These are phyloP conservation scores for Bufo bufo DNA, from an alignment of 2,113 vertebrate species.

Conservation along the genomic window DNA sequence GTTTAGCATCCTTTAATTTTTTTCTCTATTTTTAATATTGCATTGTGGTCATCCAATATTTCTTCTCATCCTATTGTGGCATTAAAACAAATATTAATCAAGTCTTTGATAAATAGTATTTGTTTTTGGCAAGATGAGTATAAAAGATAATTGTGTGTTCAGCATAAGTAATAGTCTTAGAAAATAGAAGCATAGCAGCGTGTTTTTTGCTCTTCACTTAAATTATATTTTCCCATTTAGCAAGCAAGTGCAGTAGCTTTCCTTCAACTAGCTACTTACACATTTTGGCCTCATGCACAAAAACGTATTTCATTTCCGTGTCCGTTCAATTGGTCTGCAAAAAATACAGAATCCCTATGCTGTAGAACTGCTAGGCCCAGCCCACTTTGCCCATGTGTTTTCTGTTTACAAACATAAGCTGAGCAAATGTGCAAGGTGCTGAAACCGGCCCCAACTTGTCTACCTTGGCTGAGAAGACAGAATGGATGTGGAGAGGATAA, in stretches of 20 bases:
- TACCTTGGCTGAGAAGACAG: too few relatives aligned
- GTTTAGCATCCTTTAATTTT: neutral
- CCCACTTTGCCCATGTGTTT: too few relatives aligned
- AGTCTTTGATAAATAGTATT: conserved; percentile 15
- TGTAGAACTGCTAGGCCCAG: too few relatives aligned
- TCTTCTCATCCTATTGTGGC: neutral
- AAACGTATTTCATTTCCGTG: too few relatives aligned
- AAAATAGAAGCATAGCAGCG: conserved; percentile 46
- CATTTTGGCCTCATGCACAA: too few relatives aligned
- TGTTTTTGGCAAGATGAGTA: conserved; percentile 34
- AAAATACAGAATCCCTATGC: too few relatives aligned
- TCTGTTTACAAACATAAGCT: too few relatives aligned
- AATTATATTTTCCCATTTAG: conserved; percentile 45
- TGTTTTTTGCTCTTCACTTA: conserved; percentile 5
- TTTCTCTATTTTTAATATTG: neutral
- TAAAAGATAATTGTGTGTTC: conserved; percentile 33
- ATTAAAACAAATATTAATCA: conserved; percentile 44
- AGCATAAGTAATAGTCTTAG: conserved; percentile 17
- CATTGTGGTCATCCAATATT: neutral
- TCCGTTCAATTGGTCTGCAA: too few relatives aligned
- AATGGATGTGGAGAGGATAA: too few relatives aligned
- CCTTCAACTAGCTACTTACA: conserved; percentile 48
- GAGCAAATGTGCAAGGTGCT: too few relatives aligned
- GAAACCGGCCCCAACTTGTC: too few relatives aligned
- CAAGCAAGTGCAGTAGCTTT: conserved; percentile 47